These are phyloP conservation scores for Gnatocerus cornutus DNA, from an alignment of 2,888 invertebrate genomes.

Conservation along the genomic window DNA sequence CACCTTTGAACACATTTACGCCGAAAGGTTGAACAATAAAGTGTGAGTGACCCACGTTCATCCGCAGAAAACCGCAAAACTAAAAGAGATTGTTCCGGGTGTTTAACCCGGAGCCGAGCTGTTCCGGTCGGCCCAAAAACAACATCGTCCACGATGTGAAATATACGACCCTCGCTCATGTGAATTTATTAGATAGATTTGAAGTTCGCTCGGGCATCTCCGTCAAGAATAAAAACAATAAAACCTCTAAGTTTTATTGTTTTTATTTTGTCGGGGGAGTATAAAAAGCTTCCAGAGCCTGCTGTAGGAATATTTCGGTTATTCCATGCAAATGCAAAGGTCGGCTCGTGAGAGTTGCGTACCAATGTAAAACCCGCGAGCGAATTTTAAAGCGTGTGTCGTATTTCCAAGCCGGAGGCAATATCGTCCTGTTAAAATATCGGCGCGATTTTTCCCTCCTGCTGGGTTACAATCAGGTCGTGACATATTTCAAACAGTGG, in stretches of 20 bases:
- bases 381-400: constrained; percentile 22
- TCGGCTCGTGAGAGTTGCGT: constrained; percentile 12
- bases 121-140: constrained; percentile 52
- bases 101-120: constrained; percentile 60
- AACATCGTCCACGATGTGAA: constrained; percentile 45
- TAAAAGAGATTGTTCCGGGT: constrained; percentile 65
- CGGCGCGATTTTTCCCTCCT: constrained; percentile 41
- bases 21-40: constrained; percentile 52
- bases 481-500: constrained; percentile 54
- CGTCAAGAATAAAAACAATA: constrained; percentile 57
- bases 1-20: constrained; percentile 25
- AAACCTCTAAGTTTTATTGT: constrained; percentile 49
- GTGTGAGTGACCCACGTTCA: constrained; percentile 60
- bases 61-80: constrained; percentile 63
- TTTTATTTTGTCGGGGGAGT: constrained; percentile 53
- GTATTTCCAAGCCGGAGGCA: constrained; percentile 26
- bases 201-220: constrained; percentile 55
- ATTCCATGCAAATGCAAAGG: constrained; percentile 29
- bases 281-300: constrained; percentile 49
- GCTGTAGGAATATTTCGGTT: constrained; percentile 49
- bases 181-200: constrained; percentile 60
- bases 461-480: constrained; percentile 49
- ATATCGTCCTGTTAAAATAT: constrained; percentile 45
- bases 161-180: constrained; percentile 57
- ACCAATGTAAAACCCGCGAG: constrained; percentile 13